These are phyloP conservation scores for Crax fasciolata DNA, from an alignment of 2,797 vertebrate genomes.

Conservation along the genomic window DNA sequence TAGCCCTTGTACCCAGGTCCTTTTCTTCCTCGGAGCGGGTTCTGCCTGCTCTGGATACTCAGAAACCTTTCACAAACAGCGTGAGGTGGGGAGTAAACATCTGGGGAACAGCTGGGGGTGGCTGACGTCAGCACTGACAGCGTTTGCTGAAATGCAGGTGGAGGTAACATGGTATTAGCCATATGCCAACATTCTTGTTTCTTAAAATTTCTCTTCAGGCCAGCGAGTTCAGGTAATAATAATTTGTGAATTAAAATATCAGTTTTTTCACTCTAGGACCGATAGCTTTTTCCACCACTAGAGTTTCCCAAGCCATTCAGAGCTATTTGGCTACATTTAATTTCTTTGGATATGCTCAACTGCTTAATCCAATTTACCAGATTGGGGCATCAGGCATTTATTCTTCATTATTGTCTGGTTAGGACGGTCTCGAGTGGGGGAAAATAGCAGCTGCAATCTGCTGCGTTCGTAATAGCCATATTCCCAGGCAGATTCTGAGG, in stretches of 20 bases:
- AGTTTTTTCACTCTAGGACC: not conserved
- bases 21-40: not conserved
- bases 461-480: not conserved
- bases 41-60: rapidly evolving
- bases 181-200: not conserved
- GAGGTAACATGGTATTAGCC: not conserved
- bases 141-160: not conserved
- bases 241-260: not conserved
- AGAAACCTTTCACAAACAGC: not conserved
- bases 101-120: not conserved
- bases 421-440: not conserved
- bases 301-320: not conserved
- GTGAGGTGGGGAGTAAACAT: not conserved
- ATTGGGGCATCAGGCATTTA: constrained; percentile 32
- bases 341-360: constrained; percentile 45
- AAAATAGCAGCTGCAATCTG: constrained; percentile 40
- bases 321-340: constrained; percentile 17
- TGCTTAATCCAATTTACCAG: constrained; percentile 47
- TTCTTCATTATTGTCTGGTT: constrained; percentile 60
- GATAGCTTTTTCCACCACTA: not conserved
- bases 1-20: rapidly evolving
- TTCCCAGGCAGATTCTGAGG: constrained; percentile 12
- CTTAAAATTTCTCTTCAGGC: not conserved
- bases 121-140: not conserved
- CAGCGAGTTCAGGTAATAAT: not conserved